Percentiles rank a stretch among this genome's conserved stretches.
Evolutionary conservation across 2,797 vertebrate species (phyloP).

Genomic region (Hozukius guyotensis): DNA sequence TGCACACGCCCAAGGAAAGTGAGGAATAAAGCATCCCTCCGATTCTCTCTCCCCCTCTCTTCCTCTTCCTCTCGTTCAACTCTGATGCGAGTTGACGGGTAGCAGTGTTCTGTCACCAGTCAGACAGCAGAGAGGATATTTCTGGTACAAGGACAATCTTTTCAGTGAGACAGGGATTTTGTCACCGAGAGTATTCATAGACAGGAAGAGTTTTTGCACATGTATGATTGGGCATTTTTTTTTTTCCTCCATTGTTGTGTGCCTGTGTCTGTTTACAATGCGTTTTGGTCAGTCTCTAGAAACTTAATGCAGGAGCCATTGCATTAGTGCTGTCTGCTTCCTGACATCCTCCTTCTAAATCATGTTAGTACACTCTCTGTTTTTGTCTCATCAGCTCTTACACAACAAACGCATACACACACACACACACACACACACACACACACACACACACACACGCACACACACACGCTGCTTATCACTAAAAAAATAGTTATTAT

Average conservation of each 20-base stretch:
- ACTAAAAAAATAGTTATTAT: slow-evolving; percentile 17
- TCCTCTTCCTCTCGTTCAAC: slow-evolving; percentile 47
- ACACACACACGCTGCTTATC: neutral
- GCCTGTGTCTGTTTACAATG: slow-evolving; percentile 31
- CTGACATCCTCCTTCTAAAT: slow-evolving; percentile 73
- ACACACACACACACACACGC: too few species aligned
- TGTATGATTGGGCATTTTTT: slow-evolving; percentile 9
- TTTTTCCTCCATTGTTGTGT: neutral
- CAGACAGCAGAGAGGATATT: slow-evolving; percentile 64
- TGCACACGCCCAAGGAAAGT: slow-evolving; percentile 42
- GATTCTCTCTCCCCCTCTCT: slow-evolving; percentile 25
- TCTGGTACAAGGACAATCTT: slow-evolving; percentile 58
- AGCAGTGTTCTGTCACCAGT: slow-evolving; percentile 67
- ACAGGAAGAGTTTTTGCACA: neutral
- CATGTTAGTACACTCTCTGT: slow-evolving; percentile 67
- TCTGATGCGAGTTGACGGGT: slow-evolving; percentile 68
- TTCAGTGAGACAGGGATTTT: slow-evolving; percentile 38
- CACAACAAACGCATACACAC: slow-evolving; percentile 23
- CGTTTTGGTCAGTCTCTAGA: slow-evolving; percentile 60
- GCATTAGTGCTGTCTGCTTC: slow-evolving; percentile 80
- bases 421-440: too few species aligned
- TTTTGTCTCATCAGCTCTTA: slow-evolving; percentile 69
- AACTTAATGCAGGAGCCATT: slow-evolving; percentile 76
- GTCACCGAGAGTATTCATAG: slow-evolving; percentile 2
- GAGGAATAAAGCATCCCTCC: slow-evolving; percentile 45